Evolutionary conservation across 2,113 vertebrate genomes (phyloP), one percentile per base, ranked within the genome.

Genomic region (human): DNA sequence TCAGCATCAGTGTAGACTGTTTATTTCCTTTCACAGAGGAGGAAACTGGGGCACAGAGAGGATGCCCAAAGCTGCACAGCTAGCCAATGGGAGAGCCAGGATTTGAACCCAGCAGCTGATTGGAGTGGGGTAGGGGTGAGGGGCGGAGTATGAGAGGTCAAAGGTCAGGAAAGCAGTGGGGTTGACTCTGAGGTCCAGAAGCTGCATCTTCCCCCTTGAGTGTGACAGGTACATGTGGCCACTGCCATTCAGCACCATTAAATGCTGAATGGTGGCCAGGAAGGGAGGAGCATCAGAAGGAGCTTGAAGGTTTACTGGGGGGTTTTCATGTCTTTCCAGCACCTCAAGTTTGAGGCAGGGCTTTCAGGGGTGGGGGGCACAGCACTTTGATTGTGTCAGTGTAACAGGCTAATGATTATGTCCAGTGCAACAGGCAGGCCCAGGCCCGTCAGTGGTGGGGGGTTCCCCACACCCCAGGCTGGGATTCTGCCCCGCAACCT

Each of bases 21-120:
- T 83, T 22, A 8, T 75, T 76, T 48, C 25, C 78, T 82, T 87
- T 83, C 70, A n/a, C 55, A 50, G 90, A 84, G 38, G 76, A 45
- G 70, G 55, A 94, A 59, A 84, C 89, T 45, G 89, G 88, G 85
- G 89, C 79, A 32, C 52, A 45, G 38, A n/a, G 66, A 48, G 73
- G 22, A 45, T n/a, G 35, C 57, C 64, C 23, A 55, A 7, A 52
- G 55, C 68, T 73, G 27, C 20, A 22, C 40, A 75, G 35, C 16
- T 22, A n/a, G 57, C 45, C 11, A 50, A 30, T 16, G 32, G 57
- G 66, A 30, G 27, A 88, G 40, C 9, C 22, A 27, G 43, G 85
- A 20, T 82, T 35, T 11, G 38, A 86, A 55, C 18, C 52, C 43
- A 73, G 75, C 2, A 23, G 45, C 61, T 90, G 94, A 57, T 6